Conservation (phyloP, 2,888 invertebrate species). For the Cheilosia impressa region DNA sequence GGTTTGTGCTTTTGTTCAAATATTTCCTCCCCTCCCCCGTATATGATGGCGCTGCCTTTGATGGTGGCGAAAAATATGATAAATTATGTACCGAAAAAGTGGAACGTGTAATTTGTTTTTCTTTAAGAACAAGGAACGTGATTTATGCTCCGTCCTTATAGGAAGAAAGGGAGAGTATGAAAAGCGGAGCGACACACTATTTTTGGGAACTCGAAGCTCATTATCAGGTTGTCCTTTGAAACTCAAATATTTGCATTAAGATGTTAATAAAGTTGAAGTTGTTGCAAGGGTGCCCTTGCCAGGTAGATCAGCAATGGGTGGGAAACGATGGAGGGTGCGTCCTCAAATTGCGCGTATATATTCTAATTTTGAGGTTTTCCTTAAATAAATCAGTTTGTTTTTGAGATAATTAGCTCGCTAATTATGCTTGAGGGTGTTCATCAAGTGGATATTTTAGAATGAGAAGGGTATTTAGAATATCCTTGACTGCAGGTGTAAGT, state of each 20-base stretch:
- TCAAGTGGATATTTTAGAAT: conserved; percentile 14
- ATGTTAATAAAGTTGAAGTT: conserved; percentile 57
- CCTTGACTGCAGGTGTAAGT: conserved; percentile 29
- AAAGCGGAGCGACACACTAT: background rate
- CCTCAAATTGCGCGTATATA: conserved; percentile 25
- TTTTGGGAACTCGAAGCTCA: conserved; percentile 8
- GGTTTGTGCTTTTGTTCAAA: conserved; percentile 46
- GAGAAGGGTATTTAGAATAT: background rate
- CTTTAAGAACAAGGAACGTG: conserved; percentile 27
- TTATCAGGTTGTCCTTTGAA: conserved; percentile 56
- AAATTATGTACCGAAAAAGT: conserved; percentile 49
- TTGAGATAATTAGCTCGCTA: conserved; percentile 56
- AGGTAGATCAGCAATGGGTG: conserved; percentile 11
- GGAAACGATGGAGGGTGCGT: background rate
- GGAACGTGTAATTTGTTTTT: conserved; percentile 49
- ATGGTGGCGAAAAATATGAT: conserved; percentile 52
- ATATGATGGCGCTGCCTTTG: conserved; percentile 16
- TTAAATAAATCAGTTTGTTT: conserved; percentile 55
- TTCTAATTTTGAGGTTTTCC: conserved; percentile 41
- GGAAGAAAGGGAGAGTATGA: background rate
- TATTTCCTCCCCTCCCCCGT: too few relatives aligned
- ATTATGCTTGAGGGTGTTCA: conserved; percentile 51
- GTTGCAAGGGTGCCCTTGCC: background rate
- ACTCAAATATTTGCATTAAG: conserved; percentile 63
- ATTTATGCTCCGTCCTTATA: conserved; percentile 3